Conservation (phyloP, 2,797 vertebrate species). For the Borostomias antarcticus region DNA sequence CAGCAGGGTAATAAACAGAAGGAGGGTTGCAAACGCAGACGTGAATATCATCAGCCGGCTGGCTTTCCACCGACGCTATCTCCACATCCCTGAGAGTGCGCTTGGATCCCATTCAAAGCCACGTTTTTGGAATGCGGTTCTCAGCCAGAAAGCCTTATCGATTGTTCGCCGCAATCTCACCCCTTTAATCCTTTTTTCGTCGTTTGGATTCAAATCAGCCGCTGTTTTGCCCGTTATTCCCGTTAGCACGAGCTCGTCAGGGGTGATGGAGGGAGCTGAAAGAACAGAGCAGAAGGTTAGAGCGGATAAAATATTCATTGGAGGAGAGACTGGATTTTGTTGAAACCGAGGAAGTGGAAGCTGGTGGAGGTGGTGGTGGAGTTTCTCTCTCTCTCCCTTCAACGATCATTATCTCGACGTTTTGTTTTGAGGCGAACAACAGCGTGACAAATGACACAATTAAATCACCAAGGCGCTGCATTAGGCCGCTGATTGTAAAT, state of each 20-base stretch:
- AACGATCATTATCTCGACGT: constrained; percentile 72
- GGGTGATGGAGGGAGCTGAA: constrained; percentile 20
- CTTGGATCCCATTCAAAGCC: not conserved
- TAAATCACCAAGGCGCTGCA: constrained; percentile 75
- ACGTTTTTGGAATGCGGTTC: constrained; percentile 20
- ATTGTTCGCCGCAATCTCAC: constrained; percentile 38
- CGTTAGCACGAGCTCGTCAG: constrained; percentile 20
- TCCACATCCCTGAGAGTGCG: not conserved
- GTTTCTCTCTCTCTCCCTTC: not conserved
- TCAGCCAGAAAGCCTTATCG: constrained; percentile 46
- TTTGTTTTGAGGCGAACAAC: constrained; percentile 74
- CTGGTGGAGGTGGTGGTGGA: too few species aligned
- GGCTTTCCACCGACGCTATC: not conserved
- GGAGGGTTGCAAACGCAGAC: constrained; percentile 48
- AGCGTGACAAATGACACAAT: constrained; percentile 79
- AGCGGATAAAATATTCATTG: constrained; percentile 52
- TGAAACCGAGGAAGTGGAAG: too few species aligned
- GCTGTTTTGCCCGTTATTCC: constrained; percentile 44
- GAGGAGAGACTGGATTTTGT: constrained; percentile 16
- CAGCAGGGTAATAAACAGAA: constrained; percentile 71
- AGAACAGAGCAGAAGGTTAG: constrained; percentile 33
- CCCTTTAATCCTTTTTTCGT: constrained; percentile 21
- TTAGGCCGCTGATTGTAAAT: constrained; percentile 80
- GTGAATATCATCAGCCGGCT: constrained; percentile 44
- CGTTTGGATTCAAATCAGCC: constrained; percentile 36